Evolutionary conservation across 1,140 invertebrate genomes (phyloP), one percentile per base, ranked within the genome.

Genomic region (Scaptomyza graminum): DNA sequence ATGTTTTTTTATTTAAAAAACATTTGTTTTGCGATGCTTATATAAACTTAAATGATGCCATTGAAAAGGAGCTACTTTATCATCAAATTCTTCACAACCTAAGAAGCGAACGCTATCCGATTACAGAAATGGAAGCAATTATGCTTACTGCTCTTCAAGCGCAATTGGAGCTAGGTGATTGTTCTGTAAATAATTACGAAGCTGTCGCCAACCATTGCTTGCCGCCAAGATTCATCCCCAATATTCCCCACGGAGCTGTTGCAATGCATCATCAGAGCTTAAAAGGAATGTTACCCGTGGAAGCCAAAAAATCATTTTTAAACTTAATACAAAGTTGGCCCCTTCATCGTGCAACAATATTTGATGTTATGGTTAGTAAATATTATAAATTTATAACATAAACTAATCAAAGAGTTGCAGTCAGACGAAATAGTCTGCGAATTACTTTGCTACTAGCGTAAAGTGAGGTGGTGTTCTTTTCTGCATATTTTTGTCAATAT

Each of bases 1-100:
- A 94, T 92, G 94, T 96, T 64, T 96, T 97, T 90, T 92, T 97
- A 22, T 96, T 97, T 85, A 97, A 99, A 93, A 99, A 99, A 93
- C 97, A 98, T 81, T 92, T 99, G 51, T 98, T 99, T 93, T 94
- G 96, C 78, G 97, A 95, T 93, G 95, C 94, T 67, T 98, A 94
- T 89, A 95, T 97, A 91, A 97, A 97, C 92, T 92, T 95, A 72
- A 95, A 94, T 59, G 97, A 98, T 92, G 95, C 96, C 0, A 97
- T 99, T 1, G 98, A 99, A 92, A 98, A 98, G 92, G 97, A 99
- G 92, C 92, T 99, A 18, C 91, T 99, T n/a, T 98, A 98, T 92
- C 97, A 99, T 93, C 98, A 99, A 93, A 95, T 98, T 31, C 93
- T 99, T 47, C 96, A 98, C 87, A 95, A 96, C 84, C 94, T 99